Conservation (phyloP, 2,797 vertebrate species). For the Rallus crepitans region DNA sequence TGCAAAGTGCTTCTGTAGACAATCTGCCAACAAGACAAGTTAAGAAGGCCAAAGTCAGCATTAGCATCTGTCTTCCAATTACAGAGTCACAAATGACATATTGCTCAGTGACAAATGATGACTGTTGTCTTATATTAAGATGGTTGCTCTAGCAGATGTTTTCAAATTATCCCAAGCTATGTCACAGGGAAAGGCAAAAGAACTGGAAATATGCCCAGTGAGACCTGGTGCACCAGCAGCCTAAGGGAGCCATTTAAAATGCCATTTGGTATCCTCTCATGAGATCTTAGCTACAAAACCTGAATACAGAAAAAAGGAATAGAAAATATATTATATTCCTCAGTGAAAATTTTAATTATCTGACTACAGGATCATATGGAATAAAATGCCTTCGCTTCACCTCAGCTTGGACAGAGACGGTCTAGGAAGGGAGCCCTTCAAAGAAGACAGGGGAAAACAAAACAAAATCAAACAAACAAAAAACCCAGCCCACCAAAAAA, state of each 20-base stretch:
- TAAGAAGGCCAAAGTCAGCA: conserved; percentile 44
- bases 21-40: conserved; percentile 28
- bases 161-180: conserved; percentile 62
- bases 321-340: background rate
- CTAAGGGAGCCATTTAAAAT: conserved; percentile 40
- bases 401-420: background rate
- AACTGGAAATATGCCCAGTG: conserved; percentile 64
- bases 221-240: conserved; percentile 58
- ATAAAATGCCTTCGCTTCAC: background rate
- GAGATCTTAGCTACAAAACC: background rate
- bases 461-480: too few relatives aligned
- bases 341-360: background rate
- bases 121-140: conserved; percentile 49
- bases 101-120: conserved; percentile 29
- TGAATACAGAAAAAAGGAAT: background rate
- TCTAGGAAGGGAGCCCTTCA: background rate
- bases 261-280: conserved; percentile 7
- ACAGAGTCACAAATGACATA: conserved; percentile 41
- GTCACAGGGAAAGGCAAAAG: conserved; percentile 58
- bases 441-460: background rate
- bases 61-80: conserved; percentile 40
- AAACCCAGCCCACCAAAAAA: too few relatives aligned
- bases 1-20: conserved; percentile 6
- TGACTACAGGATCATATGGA: background rate
- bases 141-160: conserved; percentile 73